Base-by-base conservation (phyloP, 2,888 invertebrate species). In the Thymelicus sylvestris region DNA sequence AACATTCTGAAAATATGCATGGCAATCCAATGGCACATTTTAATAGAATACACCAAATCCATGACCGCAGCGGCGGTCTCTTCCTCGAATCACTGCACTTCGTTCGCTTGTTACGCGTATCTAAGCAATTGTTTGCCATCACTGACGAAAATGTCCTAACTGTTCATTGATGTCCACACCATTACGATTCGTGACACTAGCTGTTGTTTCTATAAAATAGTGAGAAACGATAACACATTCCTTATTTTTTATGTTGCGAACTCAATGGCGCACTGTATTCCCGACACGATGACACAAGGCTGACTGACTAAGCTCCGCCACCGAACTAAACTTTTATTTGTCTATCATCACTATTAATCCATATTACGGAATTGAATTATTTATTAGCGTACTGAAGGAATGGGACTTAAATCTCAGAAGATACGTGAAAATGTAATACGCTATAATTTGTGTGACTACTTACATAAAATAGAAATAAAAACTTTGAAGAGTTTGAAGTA, bases 201-300 rank as follows among this genome's bases (percentile, higher is more conserved):
- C 67, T 75, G 74, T 78, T 79, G 76, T 77, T 76, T 75, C 66
- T 79, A 81, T 76, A 80, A 82, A 82, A 82, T 77, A 76, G 79
- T 80, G 75, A 81, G 81, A 83, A 82, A 80, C 80, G 79, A 83
- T 80, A 80, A 86, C 83, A 88, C 89, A 91, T 90, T 87, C 84
- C 86, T 85, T 85, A 80, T 86, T 88, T 88, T 86, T 81, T 79
- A 79, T 81, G 79, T 78, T 81, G 78, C 79, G 81, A 86, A 83
- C 82, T 86, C 80, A 91, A 92, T 92, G 92, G 92, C 91, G 92
- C 88, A 91, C 89, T 85, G 85, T 82, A 76, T 80, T 84, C 85
- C 81, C 85, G 80, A 83, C 88, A 83, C 90, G 90, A 87, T 90
- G 92, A 91, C 91, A 90, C 89, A 86, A 80, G 80, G 77, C 77